phyloP scores from a whole-genome alignment of 2,888 invertebrate genomes.

The Odontothrips loti region DNA sequence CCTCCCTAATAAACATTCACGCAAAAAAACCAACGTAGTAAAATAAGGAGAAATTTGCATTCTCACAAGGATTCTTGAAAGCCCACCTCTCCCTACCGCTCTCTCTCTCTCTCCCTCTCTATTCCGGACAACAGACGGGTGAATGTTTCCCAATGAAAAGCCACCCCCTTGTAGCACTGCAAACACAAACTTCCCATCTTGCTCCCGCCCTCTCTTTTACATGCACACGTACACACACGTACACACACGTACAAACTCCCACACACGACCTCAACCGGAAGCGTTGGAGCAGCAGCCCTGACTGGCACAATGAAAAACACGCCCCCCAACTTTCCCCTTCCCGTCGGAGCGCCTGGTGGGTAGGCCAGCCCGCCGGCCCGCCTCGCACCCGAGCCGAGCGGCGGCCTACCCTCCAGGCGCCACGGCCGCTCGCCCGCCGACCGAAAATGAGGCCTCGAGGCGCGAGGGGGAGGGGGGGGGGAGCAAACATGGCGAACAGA shows the following conservation, averaged over 20 bases:
- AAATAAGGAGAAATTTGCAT: background rate
- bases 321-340: background rate
- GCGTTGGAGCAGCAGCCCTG: background rate
- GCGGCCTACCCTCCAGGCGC: background rate
- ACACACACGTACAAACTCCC: background rate
- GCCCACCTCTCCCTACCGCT: no score
- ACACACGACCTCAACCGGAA: background rate
- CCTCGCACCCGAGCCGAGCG: background rate
- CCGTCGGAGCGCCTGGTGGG: background rate
- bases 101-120: no score
- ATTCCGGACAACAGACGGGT: no score
- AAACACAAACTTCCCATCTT: no score
- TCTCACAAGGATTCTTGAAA: no score
- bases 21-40: background rate
- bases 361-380: background rate
- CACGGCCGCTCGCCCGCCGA: no score
- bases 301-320: constrained; percentile 6
- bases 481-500: background rate
- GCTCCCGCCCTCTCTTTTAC: no score
- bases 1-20: no score
- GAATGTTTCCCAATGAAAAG: no score
- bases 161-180: no score
- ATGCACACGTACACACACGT: background rate
- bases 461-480: background rate
- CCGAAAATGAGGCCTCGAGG: no score